Evolutionary conservation across 2,113 vertebrate genomes (phyloP), one percentile per base, ranked within the genome.

Genomic region (Neogobius melanostomus): DNA sequence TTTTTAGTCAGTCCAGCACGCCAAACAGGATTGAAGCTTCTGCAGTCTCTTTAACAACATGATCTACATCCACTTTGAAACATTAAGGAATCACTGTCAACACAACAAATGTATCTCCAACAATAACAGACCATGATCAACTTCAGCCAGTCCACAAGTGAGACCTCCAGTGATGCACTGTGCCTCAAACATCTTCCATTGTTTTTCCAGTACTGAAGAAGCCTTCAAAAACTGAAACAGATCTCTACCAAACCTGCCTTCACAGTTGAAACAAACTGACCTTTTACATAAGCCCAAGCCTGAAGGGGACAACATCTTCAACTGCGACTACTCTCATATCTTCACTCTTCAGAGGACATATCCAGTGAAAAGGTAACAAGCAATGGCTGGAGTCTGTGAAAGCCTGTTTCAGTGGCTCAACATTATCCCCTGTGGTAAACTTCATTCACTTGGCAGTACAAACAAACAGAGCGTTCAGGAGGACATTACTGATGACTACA

Each of bases 171-270:
- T 5, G 57, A 43, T 46, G 28, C 2, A 60, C 53, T 16, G 1
- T n/a, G 46, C 1, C 11, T 56, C 4, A 36, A 4, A 60, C 66
- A 48, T 61, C 16, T 4, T 72, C 61, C 76, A 3, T 72, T 79
- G 9, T 53, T 11, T 74, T 12, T 66, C 8, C 12, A 61, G 47
- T 14, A 68, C 73, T 48, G 64, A n/a, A 56, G 8, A 17, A 45
- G 17, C 0, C 57, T 8, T 14, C 36, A n/a, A 12, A 4, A 4
- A 15, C 4, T 0, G 4, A 11, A 50, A 11, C 49, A 11, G 12
- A 14, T 50, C 49, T 50, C 12, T 14, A 2, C 49, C 6, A 14
- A 50, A 1, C 3, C 28, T 28, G 3, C 28, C 28, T 28, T 28
- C 28, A 28, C 28, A 28, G 28, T 28, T 28, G 28, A 28, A 1